Conservation (phyloP, 2,113 vertebrate genomes). For the Corythaixoides concolor region DNA sequence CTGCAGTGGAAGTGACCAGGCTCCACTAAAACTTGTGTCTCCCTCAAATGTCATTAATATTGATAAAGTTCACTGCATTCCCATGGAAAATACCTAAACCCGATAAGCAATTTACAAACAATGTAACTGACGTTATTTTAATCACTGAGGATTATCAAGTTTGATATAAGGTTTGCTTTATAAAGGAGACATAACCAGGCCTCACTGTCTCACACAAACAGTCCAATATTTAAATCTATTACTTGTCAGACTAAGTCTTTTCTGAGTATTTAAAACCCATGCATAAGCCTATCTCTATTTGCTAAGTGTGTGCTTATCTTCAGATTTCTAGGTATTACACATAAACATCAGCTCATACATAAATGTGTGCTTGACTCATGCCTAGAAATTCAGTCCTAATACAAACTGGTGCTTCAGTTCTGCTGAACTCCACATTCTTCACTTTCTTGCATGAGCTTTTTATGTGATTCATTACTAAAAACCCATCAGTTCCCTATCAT, state of each 20-base stretch:
- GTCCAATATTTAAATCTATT: not conserved
- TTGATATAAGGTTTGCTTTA: slow-evolving; percentile 28
- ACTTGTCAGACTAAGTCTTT: not conserved
- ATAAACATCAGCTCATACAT: not conserved
- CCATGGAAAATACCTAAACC: slow-evolving; percentile 54
- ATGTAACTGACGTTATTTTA: slow-evolving; percentile 55
- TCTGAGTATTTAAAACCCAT: not conserved
- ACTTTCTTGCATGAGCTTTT: not conserved
- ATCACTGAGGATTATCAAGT: slow-evolving; percentile 17
- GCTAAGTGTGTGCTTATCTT: not conserved
- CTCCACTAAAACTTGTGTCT: not conserved
- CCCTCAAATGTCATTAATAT: slow-evolving; percentile 28
- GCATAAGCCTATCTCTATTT: not conserved
- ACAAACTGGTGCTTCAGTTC: not conserved
- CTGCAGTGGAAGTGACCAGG: slow-evolving; percentile 27
- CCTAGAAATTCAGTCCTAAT: not conserved
- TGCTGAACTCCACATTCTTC: not conserved
- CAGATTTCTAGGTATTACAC: not conserved
- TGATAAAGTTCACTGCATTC: slow-evolving; percentile 45
- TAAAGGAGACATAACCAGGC: not conserved
- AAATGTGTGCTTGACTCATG: not conserved
- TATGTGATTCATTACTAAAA: not conserved
- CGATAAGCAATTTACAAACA: not conserved
- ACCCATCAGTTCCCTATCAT: not conserved
- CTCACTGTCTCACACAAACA: not conserved